Percentiles rank a stretch among this genome's conserved stretches.
These are phyloP conservation scores for Microtus oregoni DNA, from an alignment of 2,113 vertebrate genomes.

Conservation along the genomic window DNA sequence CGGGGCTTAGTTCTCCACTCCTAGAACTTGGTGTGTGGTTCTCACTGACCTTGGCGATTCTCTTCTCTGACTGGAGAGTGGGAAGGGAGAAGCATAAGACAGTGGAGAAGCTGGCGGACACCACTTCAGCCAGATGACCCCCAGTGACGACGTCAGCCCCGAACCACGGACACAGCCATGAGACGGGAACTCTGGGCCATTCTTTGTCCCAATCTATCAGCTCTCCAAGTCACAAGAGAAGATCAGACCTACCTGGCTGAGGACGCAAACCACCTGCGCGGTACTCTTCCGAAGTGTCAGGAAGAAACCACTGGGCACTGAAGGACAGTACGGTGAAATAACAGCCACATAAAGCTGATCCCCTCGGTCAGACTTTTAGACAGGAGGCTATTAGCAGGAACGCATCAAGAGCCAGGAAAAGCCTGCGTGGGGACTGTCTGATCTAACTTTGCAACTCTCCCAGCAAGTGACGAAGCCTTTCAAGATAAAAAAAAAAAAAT, in stretches of 20 bases:
- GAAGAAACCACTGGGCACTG: neutral
- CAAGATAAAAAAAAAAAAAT: neutral
- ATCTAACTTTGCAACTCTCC: slow-evolving; percentile 10
- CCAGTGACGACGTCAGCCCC: neutral
- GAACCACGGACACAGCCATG: neutral
- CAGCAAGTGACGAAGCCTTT: neutral
- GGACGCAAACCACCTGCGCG: neutral
- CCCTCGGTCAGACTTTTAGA: neutral
- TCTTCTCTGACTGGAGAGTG: neutral
- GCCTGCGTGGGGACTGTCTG: neutral
- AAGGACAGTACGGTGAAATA: neutral
- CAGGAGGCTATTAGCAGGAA: neutral
- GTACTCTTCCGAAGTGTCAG: neutral
- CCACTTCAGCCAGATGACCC: neutral
- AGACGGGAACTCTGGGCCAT: neutral
- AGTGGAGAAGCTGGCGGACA: neutral
- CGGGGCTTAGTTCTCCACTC: neutral
- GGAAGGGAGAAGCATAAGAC: neutral
- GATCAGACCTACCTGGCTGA: neutral
- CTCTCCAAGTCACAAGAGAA: neutral
- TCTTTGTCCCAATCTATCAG: neutral
- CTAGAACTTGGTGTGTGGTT: neutral
- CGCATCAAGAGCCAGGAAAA: neutral
- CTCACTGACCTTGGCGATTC: neutral
- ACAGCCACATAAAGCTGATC: neutral